Evolutionary conservation across 1,140 invertebrate species (phyloP).

Genomic region (Lucilia cuprina): DNA sequence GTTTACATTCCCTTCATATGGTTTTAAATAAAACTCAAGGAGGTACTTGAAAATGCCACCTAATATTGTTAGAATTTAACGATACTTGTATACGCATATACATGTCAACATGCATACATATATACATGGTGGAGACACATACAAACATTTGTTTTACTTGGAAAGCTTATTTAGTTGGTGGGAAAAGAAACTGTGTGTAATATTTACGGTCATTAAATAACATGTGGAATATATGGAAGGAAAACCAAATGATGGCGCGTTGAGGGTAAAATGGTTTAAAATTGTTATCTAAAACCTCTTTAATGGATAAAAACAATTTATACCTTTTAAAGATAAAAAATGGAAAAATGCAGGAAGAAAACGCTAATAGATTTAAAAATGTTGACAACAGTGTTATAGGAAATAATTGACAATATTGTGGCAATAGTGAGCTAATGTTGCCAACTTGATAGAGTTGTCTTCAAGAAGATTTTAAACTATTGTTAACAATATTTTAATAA

Average conservation of each 20-base stretch:
- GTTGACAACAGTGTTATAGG: too few relatives aligned
- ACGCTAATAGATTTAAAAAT: too few relatives aligned
- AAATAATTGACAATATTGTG: too few relatives aligned
- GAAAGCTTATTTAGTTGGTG: neutral
- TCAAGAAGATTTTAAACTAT: too few relatives aligned
- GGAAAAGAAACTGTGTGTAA: conserved; percentile 2
- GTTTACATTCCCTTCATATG: neutral
- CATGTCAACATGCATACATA: neutral
- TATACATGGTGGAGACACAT: neutral
- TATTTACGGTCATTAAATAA: conserved; percentile 28
- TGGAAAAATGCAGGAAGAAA: too few relatives aligned
- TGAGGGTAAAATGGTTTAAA: neutral
- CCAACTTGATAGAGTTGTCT: too few relatives aligned
- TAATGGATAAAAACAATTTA: too few relatives aligned
- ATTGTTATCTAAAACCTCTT: too few relatives aligned
- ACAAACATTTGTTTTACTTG: too few relatives aligned
- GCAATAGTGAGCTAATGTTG: too few relatives aligned
- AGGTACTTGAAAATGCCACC: conserved; percentile 6
- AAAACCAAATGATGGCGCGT: neutral
- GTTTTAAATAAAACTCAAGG: neutral
- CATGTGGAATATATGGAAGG: neutral
- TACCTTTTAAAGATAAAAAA: too few relatives aligned
- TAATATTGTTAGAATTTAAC: neutral
- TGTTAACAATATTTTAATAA: too few relatives aligned
- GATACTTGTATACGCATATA: neutral